phyloP scores from a whole-genome alignment of 37 sponge, comb jelly and placozoan genomes.

The Beroe ovata region DNA sequence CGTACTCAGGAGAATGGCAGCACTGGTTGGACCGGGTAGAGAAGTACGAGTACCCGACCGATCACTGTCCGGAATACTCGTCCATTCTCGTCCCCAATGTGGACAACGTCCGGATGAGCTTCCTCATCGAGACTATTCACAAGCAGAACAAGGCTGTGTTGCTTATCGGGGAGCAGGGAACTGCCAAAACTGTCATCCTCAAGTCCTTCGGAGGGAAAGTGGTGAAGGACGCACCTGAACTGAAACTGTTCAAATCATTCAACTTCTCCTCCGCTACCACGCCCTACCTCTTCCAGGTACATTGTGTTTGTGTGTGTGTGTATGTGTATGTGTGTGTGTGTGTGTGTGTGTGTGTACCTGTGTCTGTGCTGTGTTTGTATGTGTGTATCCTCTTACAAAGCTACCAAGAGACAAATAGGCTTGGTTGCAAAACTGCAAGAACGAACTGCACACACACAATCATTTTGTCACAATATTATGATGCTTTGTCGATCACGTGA shows the following conservation, averaged over 20 bases:
- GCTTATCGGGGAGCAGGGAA: conserved; percentile 70
- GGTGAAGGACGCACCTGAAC: conserved; percentile 46
- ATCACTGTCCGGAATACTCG: conserved; percentile 78
- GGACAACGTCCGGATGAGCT: conserved; percentile 69
- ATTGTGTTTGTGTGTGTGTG: no score
- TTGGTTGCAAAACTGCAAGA: no score
- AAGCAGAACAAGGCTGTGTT: conserved; percentile 68
- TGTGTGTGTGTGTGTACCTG: no score
- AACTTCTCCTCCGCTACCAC: conserved; percentile 70
- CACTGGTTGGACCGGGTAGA: conserved; percentile 68
- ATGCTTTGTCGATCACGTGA: no score
- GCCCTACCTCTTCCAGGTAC: conserved; percentile 68
- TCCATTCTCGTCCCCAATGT: conserved; percentile 70
- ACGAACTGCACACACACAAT: no score
- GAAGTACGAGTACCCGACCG: conserved; percentile 80
- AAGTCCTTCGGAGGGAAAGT: conserved; percentile 49
- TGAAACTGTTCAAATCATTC: conserved; percentile 64
- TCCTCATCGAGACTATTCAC: conserved; percentile 61
- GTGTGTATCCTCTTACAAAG: no score
- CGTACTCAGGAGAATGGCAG: conserved; percentile 68
- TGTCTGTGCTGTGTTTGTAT: no score
- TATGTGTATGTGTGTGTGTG: no score
- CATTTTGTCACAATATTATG: no score
- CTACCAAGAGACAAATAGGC: no score
- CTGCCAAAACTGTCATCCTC: conserved; percentile 71